Conservation (phyloP, 2,797 vertebrate species). For the Argya squamiceps region DNA sequence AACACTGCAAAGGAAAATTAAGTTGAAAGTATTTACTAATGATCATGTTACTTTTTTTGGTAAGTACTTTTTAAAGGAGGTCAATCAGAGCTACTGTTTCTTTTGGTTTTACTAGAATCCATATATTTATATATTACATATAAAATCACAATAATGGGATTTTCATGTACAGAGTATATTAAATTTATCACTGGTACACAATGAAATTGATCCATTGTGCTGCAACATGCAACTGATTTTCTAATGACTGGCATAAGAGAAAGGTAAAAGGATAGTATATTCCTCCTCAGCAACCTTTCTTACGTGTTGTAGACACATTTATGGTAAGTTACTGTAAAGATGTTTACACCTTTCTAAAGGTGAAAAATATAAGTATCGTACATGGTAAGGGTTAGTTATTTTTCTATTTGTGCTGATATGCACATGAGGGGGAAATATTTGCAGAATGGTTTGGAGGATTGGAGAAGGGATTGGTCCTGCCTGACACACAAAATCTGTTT, state of each 20-base stretch:
- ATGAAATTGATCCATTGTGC: neutral
- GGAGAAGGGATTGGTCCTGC: neutral
- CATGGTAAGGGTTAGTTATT: neutral
- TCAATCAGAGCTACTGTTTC: neutral
- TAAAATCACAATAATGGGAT: neutral
- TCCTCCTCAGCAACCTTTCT: neutral
- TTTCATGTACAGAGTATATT: neutral
- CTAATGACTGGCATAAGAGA: neutral
- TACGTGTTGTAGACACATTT: neutral
- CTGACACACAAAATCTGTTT: neutral
- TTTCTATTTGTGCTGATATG: neutral
- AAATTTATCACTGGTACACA: slow-evolving; percentile 1
- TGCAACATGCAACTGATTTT: neutral
- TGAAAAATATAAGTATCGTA: neutral
- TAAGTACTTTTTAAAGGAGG: neutral
- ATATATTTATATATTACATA: neutral
- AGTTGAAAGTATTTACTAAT: slow-evolving; percentile 16
- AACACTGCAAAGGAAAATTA: neutral
- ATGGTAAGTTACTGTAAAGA: neutral
- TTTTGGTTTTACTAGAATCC: neutral
- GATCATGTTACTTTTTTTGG: neutral
- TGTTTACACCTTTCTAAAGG: neutral
- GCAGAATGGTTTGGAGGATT: neutral
- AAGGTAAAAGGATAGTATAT: neutral
- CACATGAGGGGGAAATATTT: neutral